A percentile compares a stretch with the other conserved stretches of the same genome.
Conservation (phyloP, 2,113 vertebrate species). For the Irena cyanogastra region DNA sequence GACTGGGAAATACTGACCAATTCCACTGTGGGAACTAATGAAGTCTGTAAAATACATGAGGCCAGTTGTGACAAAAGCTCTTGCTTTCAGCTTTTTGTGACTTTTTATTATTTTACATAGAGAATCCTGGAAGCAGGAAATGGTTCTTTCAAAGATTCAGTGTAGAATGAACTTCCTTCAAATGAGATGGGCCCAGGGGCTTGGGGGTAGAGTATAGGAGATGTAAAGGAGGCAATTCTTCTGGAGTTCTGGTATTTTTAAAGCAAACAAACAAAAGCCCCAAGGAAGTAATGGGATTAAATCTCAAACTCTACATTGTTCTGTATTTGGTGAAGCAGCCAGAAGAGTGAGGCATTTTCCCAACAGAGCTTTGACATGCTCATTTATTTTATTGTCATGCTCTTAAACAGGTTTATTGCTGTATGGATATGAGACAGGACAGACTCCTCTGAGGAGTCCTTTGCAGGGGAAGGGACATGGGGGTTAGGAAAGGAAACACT, state of each 20-base stretch:
- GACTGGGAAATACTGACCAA: background rate
- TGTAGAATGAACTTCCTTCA: background rate
- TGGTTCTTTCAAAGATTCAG: background rate
- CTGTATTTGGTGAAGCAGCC: background rate
- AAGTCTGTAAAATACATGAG: background rate
- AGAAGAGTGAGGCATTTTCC: background rate
- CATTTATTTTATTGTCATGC: background rate
- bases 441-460: background rate
- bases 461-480: background rate
- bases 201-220: background rate
- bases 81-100: background rate
- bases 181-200: background rate
- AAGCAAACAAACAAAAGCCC: background rate
- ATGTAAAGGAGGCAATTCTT: background rate
- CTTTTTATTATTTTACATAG: background rate
- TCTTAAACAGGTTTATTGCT: background rate
- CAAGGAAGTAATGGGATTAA: background rate
- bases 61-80: background rate
- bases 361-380: background rate
- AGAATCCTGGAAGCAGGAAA: background rate
- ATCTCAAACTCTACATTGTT: background rate
- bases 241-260: background rate
- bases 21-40: fast-evolving
- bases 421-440: background rate
- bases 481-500: background rate